Conservation (phyloP, 2,113 vertebrate species). For the Dromiciops gliroides region DNA sequence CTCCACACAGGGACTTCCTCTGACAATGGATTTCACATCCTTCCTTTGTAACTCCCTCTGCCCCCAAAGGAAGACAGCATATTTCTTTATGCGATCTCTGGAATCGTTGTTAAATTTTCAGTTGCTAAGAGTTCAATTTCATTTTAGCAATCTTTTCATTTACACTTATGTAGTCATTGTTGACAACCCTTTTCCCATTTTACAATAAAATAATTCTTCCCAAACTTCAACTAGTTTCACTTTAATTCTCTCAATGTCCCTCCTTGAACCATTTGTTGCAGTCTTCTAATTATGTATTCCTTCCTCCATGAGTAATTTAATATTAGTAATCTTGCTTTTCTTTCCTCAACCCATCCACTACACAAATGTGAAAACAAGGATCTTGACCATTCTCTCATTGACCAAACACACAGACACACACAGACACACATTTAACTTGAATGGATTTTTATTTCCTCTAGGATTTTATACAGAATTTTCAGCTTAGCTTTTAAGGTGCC, state of each 20-base stretch:
- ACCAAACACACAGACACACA: not conserved
- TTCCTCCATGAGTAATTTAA: not conserved
- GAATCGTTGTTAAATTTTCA: not conserved
- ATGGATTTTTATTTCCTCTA: not conserved
- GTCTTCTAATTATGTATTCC: not conserved
- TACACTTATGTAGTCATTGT: not conserved
- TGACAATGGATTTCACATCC: not conserved
- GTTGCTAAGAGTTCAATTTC: not conserved
- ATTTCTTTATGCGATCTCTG: not conserved
- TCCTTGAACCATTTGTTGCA: not conserved
- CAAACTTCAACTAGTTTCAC: not conserved
- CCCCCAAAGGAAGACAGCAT: not conserved
- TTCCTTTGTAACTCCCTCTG: not conserved
- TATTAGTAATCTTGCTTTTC: not conserved
- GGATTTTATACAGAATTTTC: not conserved
- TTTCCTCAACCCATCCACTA: not conserved
- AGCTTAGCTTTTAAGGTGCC: not conserved
- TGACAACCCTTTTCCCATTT: not conserved
- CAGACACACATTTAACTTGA: not conserved
- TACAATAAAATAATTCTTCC: not conserved
- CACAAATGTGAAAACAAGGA: not conserved
- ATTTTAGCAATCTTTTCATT: not conserved
- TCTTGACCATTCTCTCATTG: not conserved
- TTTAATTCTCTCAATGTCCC: not conserved
- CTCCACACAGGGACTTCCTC: not conserved